phyloP scores from a whole-genome alignment of 2,888 invertebrate species.

The Pheosia tremula region DNA sequence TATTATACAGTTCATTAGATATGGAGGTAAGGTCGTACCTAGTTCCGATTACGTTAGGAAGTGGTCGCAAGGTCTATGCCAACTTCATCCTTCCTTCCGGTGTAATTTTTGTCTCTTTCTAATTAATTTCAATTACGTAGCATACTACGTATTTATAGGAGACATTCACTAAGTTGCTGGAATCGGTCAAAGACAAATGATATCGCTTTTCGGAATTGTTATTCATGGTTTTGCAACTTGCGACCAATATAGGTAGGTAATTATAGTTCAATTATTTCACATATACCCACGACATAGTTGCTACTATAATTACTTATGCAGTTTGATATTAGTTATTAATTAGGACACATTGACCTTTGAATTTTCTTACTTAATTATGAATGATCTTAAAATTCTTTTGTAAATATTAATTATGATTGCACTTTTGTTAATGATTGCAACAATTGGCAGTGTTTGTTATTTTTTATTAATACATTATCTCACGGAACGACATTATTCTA shows the following conservation, averaged over 20 bases:
- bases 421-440: background rate
- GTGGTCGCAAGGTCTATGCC: slow-evolving; percentile 59
- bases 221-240: background rate
- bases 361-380: too few relatives aligned
- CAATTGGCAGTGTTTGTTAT: background rate
- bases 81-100: slow-evolving; percentile 72
- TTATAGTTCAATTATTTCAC: background rate
- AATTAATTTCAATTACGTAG: slow-evolving; percentile 11
- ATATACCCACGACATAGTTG: background rate
- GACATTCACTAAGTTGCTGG: background rate
- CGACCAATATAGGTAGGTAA: background rate
- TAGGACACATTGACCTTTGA: background rate
- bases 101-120: slow-evolving; percentile 44
- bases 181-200: background rate
- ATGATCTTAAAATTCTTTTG: too few relatives aligned
- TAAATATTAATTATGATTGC: background rate
- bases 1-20: slow-evolving; percentile 46
- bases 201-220: slow-evolving; percentile 1
- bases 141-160: background rate
- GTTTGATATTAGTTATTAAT: background rate
- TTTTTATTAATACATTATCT: slow-evolving; percentile 23
- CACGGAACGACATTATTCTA: slow-evolving; percentile 32
- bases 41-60: slow-evolving; percentile 67
- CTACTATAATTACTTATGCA: background rate
- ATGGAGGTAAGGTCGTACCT: slow-evolving; percentile 31